Base-by-base conservation (phyloP, 2,888 invertebrate species). In the Muscina levida region DNA sequence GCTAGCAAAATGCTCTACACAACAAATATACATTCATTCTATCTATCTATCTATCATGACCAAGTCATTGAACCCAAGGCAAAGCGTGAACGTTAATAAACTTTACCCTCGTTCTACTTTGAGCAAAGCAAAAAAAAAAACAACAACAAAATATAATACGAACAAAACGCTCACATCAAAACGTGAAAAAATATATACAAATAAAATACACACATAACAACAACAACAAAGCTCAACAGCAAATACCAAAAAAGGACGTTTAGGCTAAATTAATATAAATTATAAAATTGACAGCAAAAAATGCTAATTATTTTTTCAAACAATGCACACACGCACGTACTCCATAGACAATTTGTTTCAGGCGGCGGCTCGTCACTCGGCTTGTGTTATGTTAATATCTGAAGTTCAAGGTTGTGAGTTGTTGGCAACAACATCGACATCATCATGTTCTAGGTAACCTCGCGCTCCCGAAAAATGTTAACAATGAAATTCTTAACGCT, bases 11-110 rank as follows among this genome's bases (percentile, higher is more conserved):
- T n/a, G n/a, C n/a, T n/a, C n/a, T n/a, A n/a, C n/a, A n/a, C n/a
- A n/a, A n/a, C n/a, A n/a, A n/a, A n/a, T n/a, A n/a, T n/a, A n/a
- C n/a, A n/a, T n/a, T n/a, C n/a, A n/a, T n/a, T n/a, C n/a, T n/a
- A n/a, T n/a, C n/a, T n/a, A n/a, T n/a, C n/a, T n/a, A n/a, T 65
- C 44, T n/a, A 17, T 8, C 53, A 51, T 8, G 51, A 37, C 39
- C 19, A 80, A 74, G 83, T 82, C 83, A 81, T 83, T 83, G 82
- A 83, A 83, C 83, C 79, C 82, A 82, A 83, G 82, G 83, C 81
- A 67, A 80, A 26, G n/a, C 13, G 39, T 10, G 73, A 73, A 76
- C 65, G 72, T 72, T 72, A 80, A 65, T 65, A 76, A 76, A 76
- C 68, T 76, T 73, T 76, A 65, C 31, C 80, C 80, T 77, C 80